These are phyloP conservation scores for Colostygia pectinataria DNA, from an alignment of 2,888 invertebrate species.

Conservation along the genomic window DNA sequence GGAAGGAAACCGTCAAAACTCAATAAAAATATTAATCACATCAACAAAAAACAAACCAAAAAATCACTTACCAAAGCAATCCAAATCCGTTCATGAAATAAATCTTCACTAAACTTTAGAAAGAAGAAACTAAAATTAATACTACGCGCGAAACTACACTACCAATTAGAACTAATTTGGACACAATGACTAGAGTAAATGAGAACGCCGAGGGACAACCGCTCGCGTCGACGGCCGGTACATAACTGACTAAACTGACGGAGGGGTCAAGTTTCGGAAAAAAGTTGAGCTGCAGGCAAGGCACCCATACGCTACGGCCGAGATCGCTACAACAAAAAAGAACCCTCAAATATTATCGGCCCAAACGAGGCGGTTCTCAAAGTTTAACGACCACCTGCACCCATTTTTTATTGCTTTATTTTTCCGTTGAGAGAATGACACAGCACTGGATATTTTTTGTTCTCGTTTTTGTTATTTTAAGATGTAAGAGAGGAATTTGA, in stretches of 20 bases:
- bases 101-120: conserved; percentile 51
- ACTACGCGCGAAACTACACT: conserved; percentile 45
- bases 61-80: conserved; percentile 73
- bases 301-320: conserved; percentile 78
- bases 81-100: conserved; percentile 80
- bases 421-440: conserved; percentile 21
- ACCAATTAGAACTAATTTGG: conserved; percentile 61
- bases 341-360: conserved; percentile 76
- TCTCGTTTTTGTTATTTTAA: conserved; percentile 3
- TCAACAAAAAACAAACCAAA: conserved; percentile 5
- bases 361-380: conserved; percentile 62
- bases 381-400: conserved; percentile 42
- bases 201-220: conserved; percentile 67
- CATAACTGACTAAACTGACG: conserved; percentile 63
- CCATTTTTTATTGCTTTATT: conserved; percentile 35
- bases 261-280: conserved; percentile 76
- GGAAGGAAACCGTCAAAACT: conserved; percentile 2
- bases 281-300: conserved; percentile 67
- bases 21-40: conserved; percentile 16
- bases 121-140: conserved; percentile 52
- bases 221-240: conserved; percentile 72
- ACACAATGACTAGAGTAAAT: conserved; percentile 79
- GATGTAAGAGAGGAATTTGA: background rate
- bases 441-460: conserved; percentile 15
- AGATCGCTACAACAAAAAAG: conserved; percentile 81